Evolutionary conservation across 1,140 invertebrate genomes (phyloP).

Genomic region (Drosophila ogumai): DNA sequence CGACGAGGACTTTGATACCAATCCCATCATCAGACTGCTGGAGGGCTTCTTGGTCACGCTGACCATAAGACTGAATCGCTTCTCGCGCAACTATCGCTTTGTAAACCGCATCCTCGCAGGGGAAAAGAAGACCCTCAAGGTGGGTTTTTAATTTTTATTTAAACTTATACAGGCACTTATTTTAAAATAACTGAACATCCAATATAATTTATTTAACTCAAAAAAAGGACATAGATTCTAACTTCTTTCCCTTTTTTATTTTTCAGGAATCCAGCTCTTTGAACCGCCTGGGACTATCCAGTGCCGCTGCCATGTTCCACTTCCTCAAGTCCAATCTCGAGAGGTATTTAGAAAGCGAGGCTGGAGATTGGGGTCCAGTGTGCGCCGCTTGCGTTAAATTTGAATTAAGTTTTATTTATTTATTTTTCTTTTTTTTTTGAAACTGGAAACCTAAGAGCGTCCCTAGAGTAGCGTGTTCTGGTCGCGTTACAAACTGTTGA

Average conservation of each 20-base stretch:
- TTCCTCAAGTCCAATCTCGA: conserved; percentile 78
- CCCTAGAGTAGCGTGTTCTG: conserved; percentile 62
- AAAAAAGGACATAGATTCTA: too few species aligned
- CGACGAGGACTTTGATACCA: conserved; percentile 78
- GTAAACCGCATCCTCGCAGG: conserved; percentile 92
- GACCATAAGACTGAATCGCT: conserved; percentile 93
- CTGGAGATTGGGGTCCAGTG: conserved; percentile 46
- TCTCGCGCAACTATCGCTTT: conserved; percentile 97
- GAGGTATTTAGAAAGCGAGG: conserved; percentile 69
- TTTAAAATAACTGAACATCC: too few species aligned
- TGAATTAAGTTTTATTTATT: conserved; percentile 32
- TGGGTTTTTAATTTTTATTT: conserved; percentile 82
- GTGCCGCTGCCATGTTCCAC: conserved; percentile 77
- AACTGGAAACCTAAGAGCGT: conserved; percentile 40
- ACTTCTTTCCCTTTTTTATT: background rate
- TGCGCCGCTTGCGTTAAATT: conserved; percentile 68
- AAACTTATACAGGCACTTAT: too few species aligned
- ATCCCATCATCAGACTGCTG: conserved; percentile 77
- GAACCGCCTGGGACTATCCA: conserved; percentile 70
- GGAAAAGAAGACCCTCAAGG: conserved; percentile 94
- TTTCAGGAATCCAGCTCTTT: conserved; percentile 70
- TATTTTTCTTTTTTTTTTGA: conserved; percentile 1
- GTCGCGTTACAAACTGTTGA: conserved; percentile 39
- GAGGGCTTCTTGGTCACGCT: conserved; percentile 93
- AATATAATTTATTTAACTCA: too few species aligned